Conservation (phyloP, 2,113 vertebrate genomes). For the Aptenodytes forsteri region DNA sequence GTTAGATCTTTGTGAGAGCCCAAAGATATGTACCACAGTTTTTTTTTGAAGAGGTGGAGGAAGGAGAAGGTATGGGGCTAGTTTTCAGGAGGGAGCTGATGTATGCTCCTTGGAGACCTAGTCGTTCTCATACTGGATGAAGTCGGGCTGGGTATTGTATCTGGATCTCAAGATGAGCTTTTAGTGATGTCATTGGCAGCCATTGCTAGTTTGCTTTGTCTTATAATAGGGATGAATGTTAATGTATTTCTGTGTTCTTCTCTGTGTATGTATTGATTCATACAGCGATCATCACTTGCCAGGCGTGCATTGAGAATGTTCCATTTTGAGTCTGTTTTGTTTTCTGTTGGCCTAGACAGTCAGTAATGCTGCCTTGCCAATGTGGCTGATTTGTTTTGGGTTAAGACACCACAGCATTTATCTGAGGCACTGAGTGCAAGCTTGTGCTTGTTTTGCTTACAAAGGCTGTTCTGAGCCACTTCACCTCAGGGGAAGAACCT, state of each 20-base stretch:
- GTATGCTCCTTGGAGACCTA: background rate
- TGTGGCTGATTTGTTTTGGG: background rate
- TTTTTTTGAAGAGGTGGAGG: background rate
- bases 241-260: background rate
- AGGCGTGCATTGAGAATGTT: background rate
- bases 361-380: background rate
- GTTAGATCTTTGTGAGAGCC: background rate
- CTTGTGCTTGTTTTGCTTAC: background rate
- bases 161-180: background rate
- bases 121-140: background rate
- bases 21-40: accelerated
- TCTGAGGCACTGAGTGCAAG: background rate
- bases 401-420: background rate
- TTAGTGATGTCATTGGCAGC: background rate
- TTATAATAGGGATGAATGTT: background rate
- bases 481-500: background rate
- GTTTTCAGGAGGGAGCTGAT: background rate
- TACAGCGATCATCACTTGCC: background rate
- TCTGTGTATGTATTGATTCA: background rate
- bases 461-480: background rate
- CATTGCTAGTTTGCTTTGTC: background rate
- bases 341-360: background rate
- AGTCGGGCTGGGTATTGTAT: background rate
- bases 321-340: background rate
- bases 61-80: background rate